Conservation (phyloP, 2,888 invertebrate species). For the Cistogaster globosa region DNA sequence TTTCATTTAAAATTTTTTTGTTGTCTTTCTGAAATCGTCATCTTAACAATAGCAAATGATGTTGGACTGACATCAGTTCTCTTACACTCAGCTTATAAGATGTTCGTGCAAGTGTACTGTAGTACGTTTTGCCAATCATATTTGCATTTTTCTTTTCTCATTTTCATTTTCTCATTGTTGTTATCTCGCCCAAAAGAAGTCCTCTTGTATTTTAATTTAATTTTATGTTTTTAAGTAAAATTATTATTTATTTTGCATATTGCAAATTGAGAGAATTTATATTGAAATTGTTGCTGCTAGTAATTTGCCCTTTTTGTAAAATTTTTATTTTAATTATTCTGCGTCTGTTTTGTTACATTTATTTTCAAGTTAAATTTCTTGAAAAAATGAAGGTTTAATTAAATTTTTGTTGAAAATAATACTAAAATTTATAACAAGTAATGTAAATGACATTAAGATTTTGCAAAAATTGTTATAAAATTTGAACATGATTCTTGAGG, state of each 20-base stretch:
- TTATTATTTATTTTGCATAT: conserved; percentile 66
- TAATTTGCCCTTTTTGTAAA: background rate
- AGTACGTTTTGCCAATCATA: conserved; percentile 57
- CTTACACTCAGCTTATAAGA: conserved; percentile 8
- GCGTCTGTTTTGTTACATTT: background rate
- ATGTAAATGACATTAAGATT: background rate
- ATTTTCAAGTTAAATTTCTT: background rate
- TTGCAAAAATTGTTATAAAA: background rate
- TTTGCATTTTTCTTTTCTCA: conserved; percentile 37
- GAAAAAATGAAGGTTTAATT: background rate
- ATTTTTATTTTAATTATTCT: background rate
- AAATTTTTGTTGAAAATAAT: background rate
- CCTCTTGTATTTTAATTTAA: conserved; percentile 60
- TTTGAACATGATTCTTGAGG: background rate
- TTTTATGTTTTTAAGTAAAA: conserved; percentile 53
- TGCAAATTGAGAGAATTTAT: conserved; percentile 53
- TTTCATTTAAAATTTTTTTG: background rate
- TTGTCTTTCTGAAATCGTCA: conserved; percentile 55
- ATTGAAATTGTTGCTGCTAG: conserved; percentile 24
- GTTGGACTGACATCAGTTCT: conserved; percentile 35
- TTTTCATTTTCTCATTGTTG: conserved; percentile 26
- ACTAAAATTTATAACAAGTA: background rate
- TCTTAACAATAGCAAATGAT: conserved; percentile 60
- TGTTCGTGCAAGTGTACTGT: background rate
- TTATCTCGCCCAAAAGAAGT: conserved; percentile 27